Conservation (phyloP, 1,140 invertebrate genomes). For the Lerema accius region DNA sequence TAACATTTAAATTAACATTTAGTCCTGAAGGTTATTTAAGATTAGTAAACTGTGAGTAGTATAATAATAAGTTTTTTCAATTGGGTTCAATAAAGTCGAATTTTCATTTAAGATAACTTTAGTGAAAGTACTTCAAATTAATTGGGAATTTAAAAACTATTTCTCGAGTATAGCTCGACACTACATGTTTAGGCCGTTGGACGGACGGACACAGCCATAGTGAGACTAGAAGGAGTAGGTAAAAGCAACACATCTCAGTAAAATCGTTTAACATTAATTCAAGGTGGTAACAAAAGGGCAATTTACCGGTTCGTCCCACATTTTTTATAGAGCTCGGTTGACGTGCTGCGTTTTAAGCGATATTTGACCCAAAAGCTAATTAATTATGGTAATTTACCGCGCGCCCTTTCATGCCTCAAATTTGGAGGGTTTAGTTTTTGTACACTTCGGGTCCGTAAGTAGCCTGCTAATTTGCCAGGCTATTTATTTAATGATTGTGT, state of each 20-base stretch:
- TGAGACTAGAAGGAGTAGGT: no score
- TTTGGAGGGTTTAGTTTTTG: conserved; percentile 22
- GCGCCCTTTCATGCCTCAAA: conserved; percentile 17
- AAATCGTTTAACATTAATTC: neutral
- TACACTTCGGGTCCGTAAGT: conserved; percentile 9
- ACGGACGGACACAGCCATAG: no score
- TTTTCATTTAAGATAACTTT: no score
- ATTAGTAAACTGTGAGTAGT: no score
- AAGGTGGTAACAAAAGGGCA: neutral
- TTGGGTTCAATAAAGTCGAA: no score
- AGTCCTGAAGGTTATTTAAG: no score
- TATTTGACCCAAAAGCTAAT: conserved; percentile 16
- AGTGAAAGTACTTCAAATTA: no score
- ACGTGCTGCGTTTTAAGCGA: neutral
- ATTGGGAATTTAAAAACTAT: no score
- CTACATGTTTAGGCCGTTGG: no score
- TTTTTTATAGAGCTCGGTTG: conserved; percentile 1
- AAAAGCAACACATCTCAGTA: neutral
- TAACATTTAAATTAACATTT: no score
- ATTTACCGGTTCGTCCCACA: neutral
- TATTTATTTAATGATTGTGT: conserved; percentile 7
- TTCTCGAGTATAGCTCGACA: no score
- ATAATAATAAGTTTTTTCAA: no score
- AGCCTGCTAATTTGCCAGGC: conserved; percentile 10
- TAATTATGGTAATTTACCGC: conserved; percentile 21